phyloP scores from a whole-genome alignment of 64 coral and sea anemone genomes.

The Dendrophyllia cribrosa region DNA sequence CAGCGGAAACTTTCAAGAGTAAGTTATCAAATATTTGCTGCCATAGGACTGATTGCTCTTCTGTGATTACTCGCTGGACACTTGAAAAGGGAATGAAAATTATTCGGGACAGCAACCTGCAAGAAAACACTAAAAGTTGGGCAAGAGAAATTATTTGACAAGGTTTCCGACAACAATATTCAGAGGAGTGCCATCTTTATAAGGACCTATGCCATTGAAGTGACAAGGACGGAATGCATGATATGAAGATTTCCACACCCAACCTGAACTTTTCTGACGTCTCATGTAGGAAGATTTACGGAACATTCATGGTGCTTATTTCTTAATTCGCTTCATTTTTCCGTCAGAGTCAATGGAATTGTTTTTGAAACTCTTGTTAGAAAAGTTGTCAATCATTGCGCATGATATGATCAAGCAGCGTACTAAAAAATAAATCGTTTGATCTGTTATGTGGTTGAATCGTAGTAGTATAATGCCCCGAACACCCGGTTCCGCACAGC shows the following conservation, averaged over 20 bases:
- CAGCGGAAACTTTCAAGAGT: constrained; percentile 4
- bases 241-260: too few relatives aligned
- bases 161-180: neutral
- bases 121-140: neutral
- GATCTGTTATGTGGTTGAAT: neutral
- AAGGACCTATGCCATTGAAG: too few relatives aligned
- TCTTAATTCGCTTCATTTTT: too few relatives aligned
- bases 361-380: too few relatives aligned
- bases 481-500: neutral
- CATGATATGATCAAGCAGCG: too few relatives aligned
- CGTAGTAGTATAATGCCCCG: neutral
- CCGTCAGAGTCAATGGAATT: too few relatives aligned
- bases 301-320: too few relatives aligned
- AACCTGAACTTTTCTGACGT: too few relatives aligned
- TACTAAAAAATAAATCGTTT: too few relatives aligned
- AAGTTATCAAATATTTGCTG: constrained; percentile 18
- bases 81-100: constrained; percentile 39
- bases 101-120: constrained; percentile 26
- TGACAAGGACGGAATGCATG: too few relatives aligned
- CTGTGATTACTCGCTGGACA: neutral
- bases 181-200: constrained; percentile 3
- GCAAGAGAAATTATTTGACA: constrained; percentile 2
- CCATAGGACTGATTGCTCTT: constrained; percentile 34
- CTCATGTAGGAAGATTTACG: too few relatives aligned
- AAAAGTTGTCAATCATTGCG: too few relatives aligned